A percentile compares a stretch with the other conserved stretches of the same genome.
Evolutionary conservation across 1,140 invertebrate species (phyloP).

Genomic region (Stenopsyche tienmushanensis): DNA sequence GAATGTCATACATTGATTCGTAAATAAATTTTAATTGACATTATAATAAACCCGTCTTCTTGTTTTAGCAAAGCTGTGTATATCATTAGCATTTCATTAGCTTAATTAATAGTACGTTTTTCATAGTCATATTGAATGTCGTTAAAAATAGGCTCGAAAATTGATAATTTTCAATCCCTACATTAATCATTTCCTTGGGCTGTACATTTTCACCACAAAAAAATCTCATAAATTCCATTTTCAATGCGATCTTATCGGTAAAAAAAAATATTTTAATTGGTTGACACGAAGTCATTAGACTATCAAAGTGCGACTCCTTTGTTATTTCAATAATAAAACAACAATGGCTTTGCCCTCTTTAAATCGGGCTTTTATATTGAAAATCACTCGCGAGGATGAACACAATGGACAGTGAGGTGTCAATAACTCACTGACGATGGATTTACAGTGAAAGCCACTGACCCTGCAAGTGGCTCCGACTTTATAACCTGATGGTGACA

Average conservation of each 20-base stretch:
- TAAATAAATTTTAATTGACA: no score
- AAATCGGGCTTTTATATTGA: slow-evolving; percentile 22
- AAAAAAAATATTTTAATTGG: no score
- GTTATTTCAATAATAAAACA: slow-evolving; percentile 2
- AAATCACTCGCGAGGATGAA: slow-evolving; percentile 21
- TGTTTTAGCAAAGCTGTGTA: no score
- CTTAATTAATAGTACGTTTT: slow-evolving; percentile 13
- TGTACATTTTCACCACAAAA: no score
- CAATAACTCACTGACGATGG: slow-evolving; percentile 27
- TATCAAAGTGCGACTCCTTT: background rate
- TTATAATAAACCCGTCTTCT: no score
- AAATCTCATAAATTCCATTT: no score
- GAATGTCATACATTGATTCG: no score
- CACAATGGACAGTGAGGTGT: slow-evolving; percentile 26
- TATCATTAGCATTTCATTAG: no score
- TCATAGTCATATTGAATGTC: slow-evolving; percentile 16
- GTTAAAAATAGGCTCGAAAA: background rate
- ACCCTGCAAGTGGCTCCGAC: slow-evolving; percentile 21
- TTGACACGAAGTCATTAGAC: background rate
- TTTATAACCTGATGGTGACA: slow-evolving; percentile 19
- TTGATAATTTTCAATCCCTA: no score
- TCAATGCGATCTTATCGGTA: no score
- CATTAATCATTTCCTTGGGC: no score
- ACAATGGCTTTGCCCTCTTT: no score
- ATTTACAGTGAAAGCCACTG: slow-evolving; percentile 31